Evolutionary conservation across 2,113 vertebrate species (phyloP).

Genomic region (Syngnathus scovelli): DNA sequence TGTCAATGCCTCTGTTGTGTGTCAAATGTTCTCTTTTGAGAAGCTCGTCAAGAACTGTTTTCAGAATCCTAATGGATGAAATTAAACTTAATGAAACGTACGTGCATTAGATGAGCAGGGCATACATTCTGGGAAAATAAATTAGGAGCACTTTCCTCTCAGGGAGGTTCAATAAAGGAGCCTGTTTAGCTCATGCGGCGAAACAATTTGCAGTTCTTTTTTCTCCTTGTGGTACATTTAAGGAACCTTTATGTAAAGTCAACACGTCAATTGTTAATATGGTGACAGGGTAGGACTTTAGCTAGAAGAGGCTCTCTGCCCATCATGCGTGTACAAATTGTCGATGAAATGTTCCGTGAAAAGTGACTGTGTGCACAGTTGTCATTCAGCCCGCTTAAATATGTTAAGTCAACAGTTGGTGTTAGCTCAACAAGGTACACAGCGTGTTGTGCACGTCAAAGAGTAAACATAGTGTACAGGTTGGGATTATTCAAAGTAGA

Average conservation of each 20-base stretch:
- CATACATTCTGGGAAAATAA: conserved; percentile 3
- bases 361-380: conserved; percentile 19
- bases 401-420: conserved; percentile 31
- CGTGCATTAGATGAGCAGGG: not conserved
- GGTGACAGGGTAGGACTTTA: conserved; percentile 20
- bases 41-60: not conserved
- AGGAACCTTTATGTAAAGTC: conserved; percentile 4
- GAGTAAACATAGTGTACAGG: conserved; percentile 5
- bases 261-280: conserved; percentile 10
- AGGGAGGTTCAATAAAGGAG: conserved; percentile 6
- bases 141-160: not conserved
- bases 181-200: not conserved
- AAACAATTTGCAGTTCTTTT: not conserved
- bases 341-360: conserved; percentile 17
- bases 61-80: conserved; percentile 9
- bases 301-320: not conserved
- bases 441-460: not conserved
- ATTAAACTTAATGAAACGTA: conserved; percentile 14
- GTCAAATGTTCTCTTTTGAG: not conserved
- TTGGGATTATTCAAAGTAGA: conserved; percentile 12
- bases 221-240: not conserved
- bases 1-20: not conserved
- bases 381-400: conserved; percentile 20
- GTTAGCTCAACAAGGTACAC: conserved; percentile 12
- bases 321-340: conserved; percentile 3